Conservation (phyloP, 1,140 invertebrate species). For the Drosophila insularis region DNA sequence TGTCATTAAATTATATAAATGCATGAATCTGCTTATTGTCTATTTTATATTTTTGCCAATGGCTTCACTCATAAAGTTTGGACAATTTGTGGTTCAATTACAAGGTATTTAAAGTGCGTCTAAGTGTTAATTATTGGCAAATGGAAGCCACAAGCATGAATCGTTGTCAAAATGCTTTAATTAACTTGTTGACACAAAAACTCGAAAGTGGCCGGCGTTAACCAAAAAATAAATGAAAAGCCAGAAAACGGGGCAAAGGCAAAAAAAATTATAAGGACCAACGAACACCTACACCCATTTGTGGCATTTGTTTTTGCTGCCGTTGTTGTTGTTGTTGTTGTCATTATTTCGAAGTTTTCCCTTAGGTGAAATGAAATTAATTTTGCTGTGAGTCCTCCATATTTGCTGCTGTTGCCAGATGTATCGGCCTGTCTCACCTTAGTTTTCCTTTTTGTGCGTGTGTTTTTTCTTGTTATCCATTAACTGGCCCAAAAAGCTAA, state of each 20-base stretch:
- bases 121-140: neutral
- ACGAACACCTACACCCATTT: conserved; percentile 34
- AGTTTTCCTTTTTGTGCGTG: conserved; percentile 27
- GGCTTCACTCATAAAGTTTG: too few relatives aligned
- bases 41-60: too few relatives aligned
- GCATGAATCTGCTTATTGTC: too few relatives aligned
- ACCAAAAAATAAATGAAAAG: conserved; percentile 7
- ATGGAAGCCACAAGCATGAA: conserved; percentile 45
- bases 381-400: conserved; percentile 29
- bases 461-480: conserved; percentile 47
- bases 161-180: conserved; percentile 76
- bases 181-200: conserved; percentile 75
- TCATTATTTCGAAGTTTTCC: conserved; percentile 32
- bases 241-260: neutral
- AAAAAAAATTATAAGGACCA: conserved; percentile 16
- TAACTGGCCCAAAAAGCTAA: conserved; percentile 42
- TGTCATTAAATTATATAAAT: too few relatives aligned
- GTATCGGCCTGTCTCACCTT: conserved; percentile 17
- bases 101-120: neutral
- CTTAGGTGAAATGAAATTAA: conserved; percentile 69
- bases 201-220: conserved; percentile 29
- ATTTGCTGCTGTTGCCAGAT: conserved; percentile 26
- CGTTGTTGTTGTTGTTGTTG: neutral
- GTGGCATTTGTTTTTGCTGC: conserved; percentile 7
- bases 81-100: too few relatives aligned